Conservation (phyloP, 1,140 invertebrate genomes). For the Drosophila tristis region DNA sequence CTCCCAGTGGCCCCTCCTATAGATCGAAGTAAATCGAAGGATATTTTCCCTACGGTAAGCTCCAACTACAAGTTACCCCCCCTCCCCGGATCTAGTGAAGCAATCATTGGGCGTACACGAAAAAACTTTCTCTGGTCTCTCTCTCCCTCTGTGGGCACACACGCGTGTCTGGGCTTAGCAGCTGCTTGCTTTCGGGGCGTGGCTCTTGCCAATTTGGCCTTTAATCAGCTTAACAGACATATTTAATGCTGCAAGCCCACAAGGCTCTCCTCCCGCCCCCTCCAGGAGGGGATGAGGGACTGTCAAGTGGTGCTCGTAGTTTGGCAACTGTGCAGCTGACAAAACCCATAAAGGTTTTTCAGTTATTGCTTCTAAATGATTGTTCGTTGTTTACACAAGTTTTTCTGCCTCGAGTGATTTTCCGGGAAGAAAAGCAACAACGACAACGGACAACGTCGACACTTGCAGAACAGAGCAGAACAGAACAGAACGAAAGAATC, state of each 20-base stretch:
- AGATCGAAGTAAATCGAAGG: conserved; percentile 8
- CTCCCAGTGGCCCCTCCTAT: background rate
- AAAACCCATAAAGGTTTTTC: conserved; percentile 56
- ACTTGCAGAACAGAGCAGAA: conserved; percentile 23
- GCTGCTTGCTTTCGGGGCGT: conserved; percentile 30
- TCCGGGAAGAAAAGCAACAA: background rate
- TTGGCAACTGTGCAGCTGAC: conserved; percentile 38
- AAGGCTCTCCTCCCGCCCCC: background rate
- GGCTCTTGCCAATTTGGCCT: conserved; percentile 29
- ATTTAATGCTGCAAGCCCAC: conserved; percentile 18
- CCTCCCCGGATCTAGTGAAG: conserved; percentile 14
- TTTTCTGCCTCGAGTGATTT: conserved; percentile 12
- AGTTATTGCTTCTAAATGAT: conserved; percentile 66
- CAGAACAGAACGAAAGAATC: conserved; percentile 27
- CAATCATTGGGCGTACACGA: conserved; percentile 41
- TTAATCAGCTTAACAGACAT: conserved; percentile 30
- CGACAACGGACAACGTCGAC: conserved; percentile 6
- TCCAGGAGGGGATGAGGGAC: no score
- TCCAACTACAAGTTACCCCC: conserved; percentile 11
- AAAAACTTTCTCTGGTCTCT: conserved; percentile 24
- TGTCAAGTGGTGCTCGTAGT: no score
- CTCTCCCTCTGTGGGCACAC: conserved; percentile 17
- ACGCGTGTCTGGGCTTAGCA: conserved; percentile 57
- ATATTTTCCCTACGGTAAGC: conserved; percentile 8
- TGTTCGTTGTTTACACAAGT: conserved; percentile 57